These are phyloP conservation scores for Equus quagga DNA, from an alignment of 2,113 vertebrate genomes.

Conservation along the genomic window DNA sequence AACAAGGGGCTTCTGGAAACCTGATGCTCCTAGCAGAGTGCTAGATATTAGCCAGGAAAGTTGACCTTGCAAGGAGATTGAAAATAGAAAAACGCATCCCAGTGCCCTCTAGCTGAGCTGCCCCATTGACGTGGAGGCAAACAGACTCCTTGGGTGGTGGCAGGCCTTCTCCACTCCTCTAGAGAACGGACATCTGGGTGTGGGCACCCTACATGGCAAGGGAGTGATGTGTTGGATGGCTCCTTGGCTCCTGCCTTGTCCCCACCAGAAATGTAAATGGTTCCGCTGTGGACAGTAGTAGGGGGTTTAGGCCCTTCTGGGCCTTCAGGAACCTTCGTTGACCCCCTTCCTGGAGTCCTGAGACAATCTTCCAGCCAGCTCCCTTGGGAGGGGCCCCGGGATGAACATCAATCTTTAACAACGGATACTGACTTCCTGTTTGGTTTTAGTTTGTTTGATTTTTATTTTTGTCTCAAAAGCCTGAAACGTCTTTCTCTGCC, in stretches of 20 bases:
- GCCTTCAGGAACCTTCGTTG: neutral
- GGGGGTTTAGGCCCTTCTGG: neutral
- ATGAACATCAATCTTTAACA: neutral
- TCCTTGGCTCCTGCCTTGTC: too few relatives aligned
- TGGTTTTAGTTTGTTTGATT: slow-evolving; percentile 33
- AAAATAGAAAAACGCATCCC: neutral
- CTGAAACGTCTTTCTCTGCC: neutral
- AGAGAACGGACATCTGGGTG: neutral
- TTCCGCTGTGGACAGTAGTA: too few relatives aligned
- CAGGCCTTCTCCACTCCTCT: neutral
- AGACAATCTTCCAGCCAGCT: neutral
- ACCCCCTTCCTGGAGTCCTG: neutral
- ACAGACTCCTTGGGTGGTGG: neutral
- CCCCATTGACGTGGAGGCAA: neutral
- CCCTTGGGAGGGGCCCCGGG: neutral
- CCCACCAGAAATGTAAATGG: neutral
- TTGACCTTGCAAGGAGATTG: neutral
- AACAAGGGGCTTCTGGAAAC: slow-evolving; percentile 44
- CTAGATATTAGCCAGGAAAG: neutral
- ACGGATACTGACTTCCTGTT: neutral
- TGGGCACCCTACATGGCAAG: neutral
- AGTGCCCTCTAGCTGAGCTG: neutral
- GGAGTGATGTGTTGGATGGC: neutral
- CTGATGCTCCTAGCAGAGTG: neutral
- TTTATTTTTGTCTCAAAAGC: neutral